Percentiles rank a stretch among this genome's conserved stretches.
Conservation (phyloP, 1,140 invertebrate genomes). For the Drosophila nasuta region DNA sequence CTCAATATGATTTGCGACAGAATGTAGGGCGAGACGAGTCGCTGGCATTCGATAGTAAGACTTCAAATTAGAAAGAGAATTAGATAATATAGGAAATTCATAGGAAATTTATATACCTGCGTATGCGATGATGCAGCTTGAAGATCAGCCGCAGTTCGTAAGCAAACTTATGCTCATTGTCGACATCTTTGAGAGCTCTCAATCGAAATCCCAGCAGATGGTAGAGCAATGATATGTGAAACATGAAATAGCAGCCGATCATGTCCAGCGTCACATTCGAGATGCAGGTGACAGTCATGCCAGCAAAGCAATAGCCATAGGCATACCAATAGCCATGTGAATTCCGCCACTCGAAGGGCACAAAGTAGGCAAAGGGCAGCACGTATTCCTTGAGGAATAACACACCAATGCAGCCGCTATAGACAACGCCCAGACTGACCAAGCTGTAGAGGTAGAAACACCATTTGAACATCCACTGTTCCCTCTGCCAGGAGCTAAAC, state of each 20-base stretch:
- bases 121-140: constrained; percentile 51
- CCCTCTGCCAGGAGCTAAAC: constrained; percentile 33
- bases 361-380: constrained; percentile 70
- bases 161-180: constrained; percentile 29
- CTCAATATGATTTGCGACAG: constrained; percentile 75
- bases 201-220: constrained; percentile 62
- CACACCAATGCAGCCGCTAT: constrained; percentile 54
- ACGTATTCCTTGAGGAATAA: constrained; percentile 57
- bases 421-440: constrained; percentile 60
- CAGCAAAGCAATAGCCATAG: constrained; percentile 62
- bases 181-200: constrained; percentile 2
- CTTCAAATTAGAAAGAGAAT: constrained; percentile 45
- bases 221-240: constrained; percentile 68
- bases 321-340: constrained; percentile 59
- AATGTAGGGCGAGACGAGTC: constrained; percentile 64
- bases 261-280: constrained; percentile 68
- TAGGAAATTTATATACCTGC: constrained; percentile 32
- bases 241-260: constrained; percentile 72
- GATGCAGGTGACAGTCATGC: constrained; percentile 68
- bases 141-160: constrained; percentile 50
- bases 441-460: constrained; percentile 58
- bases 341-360: constrained; percentile 72
- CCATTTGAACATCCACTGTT: constrained; percentile 58
- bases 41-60: constrained; percentile 56
- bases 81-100: background rate